phyloP scores from a whole-genome alignment of 1,140 invertebrate species.

The Nephila pilipes region DNA sequence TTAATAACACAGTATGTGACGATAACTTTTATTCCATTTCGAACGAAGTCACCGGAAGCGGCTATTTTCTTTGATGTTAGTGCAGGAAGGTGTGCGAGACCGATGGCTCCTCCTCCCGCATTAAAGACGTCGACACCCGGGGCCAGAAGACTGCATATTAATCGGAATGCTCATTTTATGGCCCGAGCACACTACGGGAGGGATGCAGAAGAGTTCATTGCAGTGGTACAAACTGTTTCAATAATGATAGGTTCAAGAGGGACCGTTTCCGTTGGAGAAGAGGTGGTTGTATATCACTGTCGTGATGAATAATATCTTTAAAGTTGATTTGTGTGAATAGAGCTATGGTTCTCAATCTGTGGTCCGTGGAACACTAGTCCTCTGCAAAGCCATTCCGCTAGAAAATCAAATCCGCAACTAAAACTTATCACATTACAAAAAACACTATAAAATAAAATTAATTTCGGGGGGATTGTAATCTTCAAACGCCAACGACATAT shows the following conservation, averaged over 20 bases:
- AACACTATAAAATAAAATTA: no score
- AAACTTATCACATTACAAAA: no score
- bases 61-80: neutral
- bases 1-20: neutral
- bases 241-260: neutral
- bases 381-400: no score
- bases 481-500: no score
- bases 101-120: neutral
- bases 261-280: neutral
- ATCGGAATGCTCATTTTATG: constrained; percentile 2
- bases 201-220: neutral
- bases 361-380: no score
- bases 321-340: no score
- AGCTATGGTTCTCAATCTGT: no score
- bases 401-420: no score
- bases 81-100: neutral
- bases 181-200: neutral
- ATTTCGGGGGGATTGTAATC: no score
- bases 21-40: neutral
- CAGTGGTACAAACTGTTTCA: neutral
- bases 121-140: constrained; percentile 30
- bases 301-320: no score
- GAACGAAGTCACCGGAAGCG: constrained; percentile 10
- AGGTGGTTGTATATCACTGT: neutral
- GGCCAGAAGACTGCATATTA: constrained; percentile 4